Conservation (phyloP, 2,797 vertebrate genomes). For the Peromyscus aztecus region DNA sequence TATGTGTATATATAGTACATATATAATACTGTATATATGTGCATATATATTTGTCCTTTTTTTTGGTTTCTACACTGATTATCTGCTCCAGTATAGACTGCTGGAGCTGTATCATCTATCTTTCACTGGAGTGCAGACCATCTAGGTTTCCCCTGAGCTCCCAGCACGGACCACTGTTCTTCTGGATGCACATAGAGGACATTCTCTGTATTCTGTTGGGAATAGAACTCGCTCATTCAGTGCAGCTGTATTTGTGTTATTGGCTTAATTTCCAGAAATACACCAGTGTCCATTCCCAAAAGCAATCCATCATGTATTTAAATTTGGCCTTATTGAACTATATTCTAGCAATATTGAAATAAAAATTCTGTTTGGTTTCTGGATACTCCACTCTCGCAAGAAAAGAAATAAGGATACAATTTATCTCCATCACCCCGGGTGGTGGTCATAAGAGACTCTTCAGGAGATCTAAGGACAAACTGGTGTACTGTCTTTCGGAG, state of each 20-base stretch:
- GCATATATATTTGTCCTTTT: neutral
- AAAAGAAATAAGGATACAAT: neutral
- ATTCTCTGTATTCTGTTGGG: neutral
- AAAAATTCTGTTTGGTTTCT: slow-evolving; percentile 25
- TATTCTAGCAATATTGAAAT: slow-evolving; percentile 6
- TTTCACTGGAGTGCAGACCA: neutral
- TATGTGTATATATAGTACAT: too few relatives aligned
- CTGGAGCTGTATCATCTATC: neutral
- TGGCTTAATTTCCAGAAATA: slow-evolving; percentile 53
- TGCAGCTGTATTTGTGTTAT: neutral
- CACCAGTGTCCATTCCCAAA: neutral
- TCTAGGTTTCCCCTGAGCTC: neutral
- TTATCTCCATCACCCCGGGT: neutral
- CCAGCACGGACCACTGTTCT: neutral
- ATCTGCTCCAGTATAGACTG: neutral
- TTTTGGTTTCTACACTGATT: neutral
- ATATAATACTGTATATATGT: too few relatives aligned
- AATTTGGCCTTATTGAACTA: slow-evolving; percentile 50
- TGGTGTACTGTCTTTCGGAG: neutral
- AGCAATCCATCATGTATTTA: neutral
- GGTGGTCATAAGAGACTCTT: neutral
- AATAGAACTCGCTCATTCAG: neutral
- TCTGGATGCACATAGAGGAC: neutral
- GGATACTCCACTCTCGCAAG: neutral
- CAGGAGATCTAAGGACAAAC: neutral